phyloP scores from a whole-genome alignment of 1,140 invertebrate species.

The Dermatophagoides farinae region DNA sequence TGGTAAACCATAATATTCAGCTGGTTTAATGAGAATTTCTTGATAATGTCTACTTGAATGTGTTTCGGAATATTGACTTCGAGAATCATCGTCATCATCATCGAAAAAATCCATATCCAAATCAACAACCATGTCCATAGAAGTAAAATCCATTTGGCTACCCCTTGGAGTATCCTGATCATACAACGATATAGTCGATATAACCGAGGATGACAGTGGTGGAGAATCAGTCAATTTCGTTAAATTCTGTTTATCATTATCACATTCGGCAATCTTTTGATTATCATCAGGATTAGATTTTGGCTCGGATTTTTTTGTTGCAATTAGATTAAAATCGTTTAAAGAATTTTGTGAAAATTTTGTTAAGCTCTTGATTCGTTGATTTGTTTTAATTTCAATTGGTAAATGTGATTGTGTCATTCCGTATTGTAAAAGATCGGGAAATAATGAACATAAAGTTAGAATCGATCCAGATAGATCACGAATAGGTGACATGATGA shows the following conservation, averaged over 20 bases:
- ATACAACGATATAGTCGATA: neutral
- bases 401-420: conserved; percentile 6
- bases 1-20: conserved; percentile 58
- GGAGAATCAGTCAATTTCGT: too few species aligned
- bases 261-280: neutral
- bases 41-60: neutral
- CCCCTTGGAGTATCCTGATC: neutral
- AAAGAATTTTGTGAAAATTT: too few species aligned
- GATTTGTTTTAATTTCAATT: neutral
- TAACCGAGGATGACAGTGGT: neutral
- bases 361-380: too few species aligned
- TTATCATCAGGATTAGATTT: neutral
- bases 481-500: conserved; percentile 79
- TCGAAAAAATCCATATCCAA: neutral
- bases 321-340: too few species aligned
- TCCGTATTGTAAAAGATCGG: conserved; percentile 47
- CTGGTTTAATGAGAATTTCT: conserved; percentile 18
- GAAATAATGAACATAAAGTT: conserved; percentile 69
- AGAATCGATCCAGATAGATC: conserved; percentile 65
- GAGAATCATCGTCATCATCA: conserved; percentile 9
- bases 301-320: neutral
- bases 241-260: too few species aligned
- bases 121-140: neutral
- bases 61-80: conserved; percentile 12
- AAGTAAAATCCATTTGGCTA: neutral